phyloP scores from a whole-genome alignment of 2,113 vertebrate species.

The Marmota flaviventris region DNA sequence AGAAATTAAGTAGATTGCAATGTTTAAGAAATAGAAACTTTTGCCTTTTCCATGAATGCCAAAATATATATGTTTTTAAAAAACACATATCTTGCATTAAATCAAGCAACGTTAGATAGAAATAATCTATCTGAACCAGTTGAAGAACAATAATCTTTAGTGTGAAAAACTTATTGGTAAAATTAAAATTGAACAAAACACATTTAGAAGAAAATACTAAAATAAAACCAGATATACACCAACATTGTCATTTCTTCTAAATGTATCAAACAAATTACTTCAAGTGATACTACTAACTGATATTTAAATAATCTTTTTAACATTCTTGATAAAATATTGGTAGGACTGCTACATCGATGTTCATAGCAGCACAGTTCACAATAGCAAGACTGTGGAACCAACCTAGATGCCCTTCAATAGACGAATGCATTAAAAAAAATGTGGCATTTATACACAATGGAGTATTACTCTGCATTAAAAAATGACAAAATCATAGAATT shows the following conservation, averaged over 20 bases:
- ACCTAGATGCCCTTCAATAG: too few species aligned
- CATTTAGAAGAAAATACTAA: background rate
- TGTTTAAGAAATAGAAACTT: background rate
- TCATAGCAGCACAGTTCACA: too few species aligned
- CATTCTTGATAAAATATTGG: background rate
- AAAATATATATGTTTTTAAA: background rate
- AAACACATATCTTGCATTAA: background rate
- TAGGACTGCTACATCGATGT: too few species aligned
- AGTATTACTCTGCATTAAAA: too few species aligned
- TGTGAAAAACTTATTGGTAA: background rate
- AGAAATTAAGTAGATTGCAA: background rate
- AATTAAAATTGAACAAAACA: conserved; percentile 46
- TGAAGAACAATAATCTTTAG: background rate
- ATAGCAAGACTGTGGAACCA: too few species aligned
- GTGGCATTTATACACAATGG: too few species aligned
- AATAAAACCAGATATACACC: background rate
- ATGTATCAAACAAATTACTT: conserved; percentile 10
- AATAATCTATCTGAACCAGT: background rate
- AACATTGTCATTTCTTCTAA: background rate
- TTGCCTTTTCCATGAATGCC: background rate
- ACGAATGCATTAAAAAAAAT: too few species aligned
- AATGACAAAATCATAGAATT: too few species aligned
- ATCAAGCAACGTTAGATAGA: background rate
- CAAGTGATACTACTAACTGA: background rate
- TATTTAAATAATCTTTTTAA: conserved; percentile 18